phyloP scores from a whole-genome alignment of 2,797 vertebrate species.

The Melanotaenia pygmaea region DNA sequence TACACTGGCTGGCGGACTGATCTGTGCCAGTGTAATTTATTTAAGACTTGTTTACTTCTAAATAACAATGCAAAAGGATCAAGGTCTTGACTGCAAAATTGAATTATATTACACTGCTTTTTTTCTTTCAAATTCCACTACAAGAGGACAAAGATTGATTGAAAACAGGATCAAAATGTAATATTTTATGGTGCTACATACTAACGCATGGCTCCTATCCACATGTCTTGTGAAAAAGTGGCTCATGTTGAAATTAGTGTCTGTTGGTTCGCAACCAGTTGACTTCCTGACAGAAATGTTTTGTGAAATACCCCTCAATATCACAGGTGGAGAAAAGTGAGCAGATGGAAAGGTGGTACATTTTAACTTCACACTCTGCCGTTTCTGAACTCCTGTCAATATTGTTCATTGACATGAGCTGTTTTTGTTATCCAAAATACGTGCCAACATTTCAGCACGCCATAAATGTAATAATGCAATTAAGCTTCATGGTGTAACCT shows the following conservation, averaged over 20 bases:
- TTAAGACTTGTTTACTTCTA: slow-evolving; percentile 2
- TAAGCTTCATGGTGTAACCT: slow-evolving; percentile 62
- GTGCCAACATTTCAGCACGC: slow-evolving; percentile 28
- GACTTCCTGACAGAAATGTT: slow-evolving; percentile 13
- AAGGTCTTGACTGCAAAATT: slow-evolving; percentile 2
- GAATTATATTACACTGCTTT: background rate
- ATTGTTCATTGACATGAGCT: background rate
- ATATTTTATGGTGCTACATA: background rate
- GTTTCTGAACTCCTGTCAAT: slow-evolving; percentile 32
- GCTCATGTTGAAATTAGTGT: background rate
- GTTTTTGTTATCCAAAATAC: slow-evolving; percentile 12
- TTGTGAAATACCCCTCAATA: slow-evolving; percentile 32
- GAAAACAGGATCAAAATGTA: background rate
- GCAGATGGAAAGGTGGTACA: background rate
- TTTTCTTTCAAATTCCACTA: slow-evolving; percentile 16
- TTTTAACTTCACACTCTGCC: slow-evolving; percentile 4
- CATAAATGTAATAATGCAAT: slow-evolving; percentile 62
- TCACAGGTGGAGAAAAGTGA: slow-evolving; percentile 11
- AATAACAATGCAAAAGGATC: slow-evolving; percentile 2
- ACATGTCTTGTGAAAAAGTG: background rate
- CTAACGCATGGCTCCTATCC: background rate
- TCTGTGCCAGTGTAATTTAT: slow-evolving; percentile 13
- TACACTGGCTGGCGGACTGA: background rate
- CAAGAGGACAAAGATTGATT: background rate
- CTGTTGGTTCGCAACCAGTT: slow-evolving; percentile 17